A percentile compares a stretch with the other conserved stretches of the same genome.
phyloP scores from a whole-genome alignment of 92 coral and sea anemone species.

The Actinostola sp. region DNA sequence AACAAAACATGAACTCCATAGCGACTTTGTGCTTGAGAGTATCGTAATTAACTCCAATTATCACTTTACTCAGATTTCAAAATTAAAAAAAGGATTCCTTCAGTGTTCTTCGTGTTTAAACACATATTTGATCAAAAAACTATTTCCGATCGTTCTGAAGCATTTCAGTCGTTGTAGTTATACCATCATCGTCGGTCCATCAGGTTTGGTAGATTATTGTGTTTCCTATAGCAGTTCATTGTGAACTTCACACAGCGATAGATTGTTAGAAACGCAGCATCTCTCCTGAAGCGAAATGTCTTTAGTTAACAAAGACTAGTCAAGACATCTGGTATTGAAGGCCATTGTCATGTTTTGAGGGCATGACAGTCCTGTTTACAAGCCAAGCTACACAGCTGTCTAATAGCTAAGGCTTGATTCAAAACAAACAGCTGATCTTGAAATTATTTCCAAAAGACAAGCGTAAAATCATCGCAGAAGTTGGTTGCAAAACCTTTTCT shows the following conservation, averaged over 20 bases:
- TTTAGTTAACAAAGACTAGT: neutral
- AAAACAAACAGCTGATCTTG: too few species aligned
- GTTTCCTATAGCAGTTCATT: neutral
- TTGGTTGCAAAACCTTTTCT: too few species aligned
- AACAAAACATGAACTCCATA: neutral
- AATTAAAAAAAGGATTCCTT: neutral
- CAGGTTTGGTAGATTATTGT: too few species aligned
- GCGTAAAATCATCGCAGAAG: too few species aligned
- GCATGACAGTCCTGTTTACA: neutral
- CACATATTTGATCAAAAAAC: too few species aligned
- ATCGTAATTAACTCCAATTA: neutral
- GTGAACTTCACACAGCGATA: conserved; percentile 1
- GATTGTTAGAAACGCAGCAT: conserved; percentile 1
- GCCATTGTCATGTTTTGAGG: too few species aligned
- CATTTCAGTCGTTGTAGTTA: too few species aligned
- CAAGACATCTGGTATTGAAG: conserved; percentile 4
- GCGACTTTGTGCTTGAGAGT: neutral
- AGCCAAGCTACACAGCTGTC: neutral
- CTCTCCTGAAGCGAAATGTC: neutral
- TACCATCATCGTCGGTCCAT: too few species aligned
- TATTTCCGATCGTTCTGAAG: too few species aligned
- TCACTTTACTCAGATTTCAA: neutral
- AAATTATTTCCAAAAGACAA: neutral
- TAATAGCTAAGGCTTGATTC: too few species aligned
- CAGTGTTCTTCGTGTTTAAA: too few species aligned